Evolutionary conservation across 1,140 invertebrate genomes (phyloP), one percentile per base, ranked within the genome.

Genomic region (Triops longicaudatus): DNA sequence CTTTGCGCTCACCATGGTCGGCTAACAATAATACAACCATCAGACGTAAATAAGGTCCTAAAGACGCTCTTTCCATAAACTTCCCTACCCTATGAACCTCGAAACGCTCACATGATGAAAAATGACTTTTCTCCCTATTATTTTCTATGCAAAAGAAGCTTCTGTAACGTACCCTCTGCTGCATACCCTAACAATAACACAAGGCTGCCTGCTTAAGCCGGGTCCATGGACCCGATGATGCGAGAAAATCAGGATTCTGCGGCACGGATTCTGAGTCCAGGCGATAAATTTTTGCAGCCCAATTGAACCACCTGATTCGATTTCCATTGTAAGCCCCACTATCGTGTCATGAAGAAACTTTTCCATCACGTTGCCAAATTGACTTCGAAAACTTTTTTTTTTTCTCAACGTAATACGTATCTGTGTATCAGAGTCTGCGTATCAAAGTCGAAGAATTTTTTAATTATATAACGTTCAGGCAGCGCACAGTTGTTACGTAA

Each of bases 31-130:
- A 14, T 63, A n/a, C 50, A 22, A 63, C 5, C n/a, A 17, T 63
- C 22, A 63, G n/a, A 9, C 50, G 50, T 63, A 63, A 63, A 63
- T 22, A 22, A n/a, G 10, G 9, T 22, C 50, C 50, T 6, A 63
- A 63, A 63, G 14, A 63, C 50, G 14, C n/a, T 63, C 50, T 63
- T 63, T 63, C 50, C 50, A 63, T 22, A 63, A n/a, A 63, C 50
- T 63, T 4, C 22, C 50, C 5, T 63, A 63, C 17, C 17, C 50
- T 17, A 14, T 63, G 3, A 63, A n/a, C 1, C 22, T 22, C 10
- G 50, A 63, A 63, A 63, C 50, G 50, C 50, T 63, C 50, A 63
- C 17, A 63, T 6, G 10, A 63, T n/a, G 50, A 63, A 63, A 17
- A 22, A 63, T 22, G 50, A 14, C 17, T 63, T 63, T 9, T 5